A percentile compares a stretch with the other conserved stretches of the same genome.
These are phyloP conservation scores for Ophioderma brevispina DNA, from an alignment of 35 echinoderm and acorn worm species.

Conservation along the genomic window DNA sequence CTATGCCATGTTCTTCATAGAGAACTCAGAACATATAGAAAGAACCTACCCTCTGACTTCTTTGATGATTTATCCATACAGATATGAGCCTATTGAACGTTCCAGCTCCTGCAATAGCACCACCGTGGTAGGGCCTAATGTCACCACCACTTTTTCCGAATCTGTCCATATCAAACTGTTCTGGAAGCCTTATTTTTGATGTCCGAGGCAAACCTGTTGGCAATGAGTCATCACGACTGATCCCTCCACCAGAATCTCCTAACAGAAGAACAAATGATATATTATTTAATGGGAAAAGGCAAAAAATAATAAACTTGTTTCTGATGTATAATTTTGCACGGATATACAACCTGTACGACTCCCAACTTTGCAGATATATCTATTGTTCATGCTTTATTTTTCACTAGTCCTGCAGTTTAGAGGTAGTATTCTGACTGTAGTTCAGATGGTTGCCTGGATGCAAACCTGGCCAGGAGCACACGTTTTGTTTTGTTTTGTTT, in stretches of 20 bases:
- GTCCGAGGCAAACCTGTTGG: slow-evolving; percentile 92
- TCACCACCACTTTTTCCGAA: slow-evolving; percentile 92
- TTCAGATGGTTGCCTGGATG: too few species aligned
- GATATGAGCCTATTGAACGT: slow-evolving; percentile 87
- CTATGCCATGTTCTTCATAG: too few species aligned
- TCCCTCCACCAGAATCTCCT: slow-evolving; percentile 93
- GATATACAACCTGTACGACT: too few species aligned
- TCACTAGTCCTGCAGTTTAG: too few species aligned
- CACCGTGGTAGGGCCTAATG: slow-evolving; percentile 88
- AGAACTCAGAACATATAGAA: not conserved
- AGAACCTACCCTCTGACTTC: slow-evolving; percentile 92
- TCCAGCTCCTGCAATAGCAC: slow-evolving; percentile 96
- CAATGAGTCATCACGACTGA: slow-evolving; percentile 98
- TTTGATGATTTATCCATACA: slow-evolving; percentile 83
- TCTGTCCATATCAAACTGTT: slow-evolving; percentile 98
- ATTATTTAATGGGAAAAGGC: not conserved
- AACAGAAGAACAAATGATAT: too few species aligned
- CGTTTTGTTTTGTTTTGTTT: too few species aligned
- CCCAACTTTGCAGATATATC: too few species aligned
- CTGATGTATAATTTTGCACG: too few species aligned
- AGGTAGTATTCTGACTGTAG: too few species aligned
- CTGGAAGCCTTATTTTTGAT: slow-evolving; percentile 91
- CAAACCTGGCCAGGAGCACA: too few species aligned
- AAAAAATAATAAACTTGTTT: not conserved
- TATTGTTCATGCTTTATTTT: too few species aligned